Percentiles rank a stretch among this genome's conserved stretches.
Evolutionary conservation across 2,888 invertebrate species (phyloP).

Genomic region (Meiosimyza decipiens): DNA sequence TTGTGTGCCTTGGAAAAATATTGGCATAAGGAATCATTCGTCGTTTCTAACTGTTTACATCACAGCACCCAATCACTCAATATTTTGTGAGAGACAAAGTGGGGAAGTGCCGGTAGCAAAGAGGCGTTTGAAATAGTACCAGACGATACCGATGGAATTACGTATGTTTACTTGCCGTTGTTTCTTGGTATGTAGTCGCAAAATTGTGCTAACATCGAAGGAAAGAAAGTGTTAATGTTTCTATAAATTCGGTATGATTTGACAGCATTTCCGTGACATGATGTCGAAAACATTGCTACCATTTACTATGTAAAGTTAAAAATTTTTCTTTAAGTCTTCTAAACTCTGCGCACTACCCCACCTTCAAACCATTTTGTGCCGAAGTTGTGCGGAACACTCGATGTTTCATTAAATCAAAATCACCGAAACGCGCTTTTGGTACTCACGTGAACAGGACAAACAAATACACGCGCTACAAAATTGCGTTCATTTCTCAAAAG

Average conservation of each 20-base stretch:
- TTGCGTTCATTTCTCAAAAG: conserved; percentile 17
- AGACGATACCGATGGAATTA: conserved; percentile 17
- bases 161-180: conserved; percentile 17
- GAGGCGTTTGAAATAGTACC: background rate
- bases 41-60: conserved; percentile 57
- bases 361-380: too few species aligned
- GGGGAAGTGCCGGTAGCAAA: background rate
- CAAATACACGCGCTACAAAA: conserved; percentile 44
- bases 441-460: conserved; percentile 46
- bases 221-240: conserved; percentile 34
- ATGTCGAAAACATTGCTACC: too few species aligned
- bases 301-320: too few species aligned
- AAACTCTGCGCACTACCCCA: background rate
- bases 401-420: conserved; percentile 43
- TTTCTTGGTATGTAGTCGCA: conserved; percentile 12
- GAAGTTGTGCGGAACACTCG: background rate
- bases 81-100: conserved; percentile 32
- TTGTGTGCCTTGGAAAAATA: conserved; percentile 66
- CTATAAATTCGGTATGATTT: conserved; percentile 17
- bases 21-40: conserved; percentile 66
- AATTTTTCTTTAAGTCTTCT: too few species aligned
- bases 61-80: conserved; percentile 17
- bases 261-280: background rate
- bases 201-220: conserved; percentile 14
- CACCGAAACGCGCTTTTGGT: conserved; percentile 38